These are phyloP conservation scores for Caenorhabditis briggsae DNA, from an alignment of 1,140 invertebrate species.

Conservation along the genomic window DNA sequence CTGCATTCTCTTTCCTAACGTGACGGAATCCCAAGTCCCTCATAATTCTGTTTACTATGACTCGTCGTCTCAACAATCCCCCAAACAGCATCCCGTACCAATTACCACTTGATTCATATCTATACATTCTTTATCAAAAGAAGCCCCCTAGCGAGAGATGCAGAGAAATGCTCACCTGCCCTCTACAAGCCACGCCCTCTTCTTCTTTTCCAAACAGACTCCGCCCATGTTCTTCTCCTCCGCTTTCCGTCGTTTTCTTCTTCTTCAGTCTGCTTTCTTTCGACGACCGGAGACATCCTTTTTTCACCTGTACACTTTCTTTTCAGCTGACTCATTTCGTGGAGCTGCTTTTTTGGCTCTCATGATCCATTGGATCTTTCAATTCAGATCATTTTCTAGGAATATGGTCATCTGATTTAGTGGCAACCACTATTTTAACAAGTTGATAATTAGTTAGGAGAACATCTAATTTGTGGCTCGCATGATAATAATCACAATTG, in stretches of 20 bases:
- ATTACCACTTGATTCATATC: constrained; percentile 25
- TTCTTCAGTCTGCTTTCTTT: constrained; percentile 7
- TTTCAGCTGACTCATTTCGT: constrained; percentile 13
- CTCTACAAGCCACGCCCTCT: neutral
- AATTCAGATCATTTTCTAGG: no score
- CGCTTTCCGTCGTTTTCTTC: neutral
- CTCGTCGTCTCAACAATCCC: neutral
- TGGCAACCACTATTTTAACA: no score
- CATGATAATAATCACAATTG: no score
- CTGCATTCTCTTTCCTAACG: no score
- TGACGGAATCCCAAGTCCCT: no score
- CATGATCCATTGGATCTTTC: neutral
- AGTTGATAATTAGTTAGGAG: no score
- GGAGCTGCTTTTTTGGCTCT: neutral
- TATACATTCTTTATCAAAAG: neutral
- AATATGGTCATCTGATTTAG: no score
- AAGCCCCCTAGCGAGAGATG: neutral
- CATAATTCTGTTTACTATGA: neutral
- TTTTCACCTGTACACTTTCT: constrained; percentile 31
- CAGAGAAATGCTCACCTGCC: constrained; percentile 48
- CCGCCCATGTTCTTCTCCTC: neutral
- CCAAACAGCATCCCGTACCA: neutral
- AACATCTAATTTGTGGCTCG: no score
- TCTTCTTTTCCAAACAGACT: neutral
- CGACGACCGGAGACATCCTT: constrained; percentile 52